phyloP scores from a whole-genome alignment of 2,113 vertebrate genomes.

The Kryptolebias marmoratus region DNA sequence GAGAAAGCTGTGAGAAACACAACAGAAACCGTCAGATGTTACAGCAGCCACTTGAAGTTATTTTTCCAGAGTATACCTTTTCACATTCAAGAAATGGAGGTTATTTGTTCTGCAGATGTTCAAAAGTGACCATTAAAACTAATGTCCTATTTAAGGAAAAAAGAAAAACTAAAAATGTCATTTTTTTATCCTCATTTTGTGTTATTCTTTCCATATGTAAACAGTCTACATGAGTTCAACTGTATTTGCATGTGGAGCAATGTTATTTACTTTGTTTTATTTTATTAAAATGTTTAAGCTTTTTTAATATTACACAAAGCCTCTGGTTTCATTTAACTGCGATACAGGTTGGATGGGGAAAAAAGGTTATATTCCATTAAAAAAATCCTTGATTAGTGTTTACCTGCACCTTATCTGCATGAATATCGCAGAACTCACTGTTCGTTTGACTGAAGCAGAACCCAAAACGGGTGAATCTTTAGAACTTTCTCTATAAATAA shows the following conservation, averaged over 20 bases:
- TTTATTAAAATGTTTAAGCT: constrained; percentile 67
- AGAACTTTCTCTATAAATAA: no score
- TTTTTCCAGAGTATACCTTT: constrained; percentile 4
- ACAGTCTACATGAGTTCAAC: constrained; percentile 12
- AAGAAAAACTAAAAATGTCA: background rate
- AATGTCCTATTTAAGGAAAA: constrained; percentile 12
- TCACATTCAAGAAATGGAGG: constrained; percentile 17
- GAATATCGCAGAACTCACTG: no score
- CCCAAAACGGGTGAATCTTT: no score
- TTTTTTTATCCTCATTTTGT: background rate
- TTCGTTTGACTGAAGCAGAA: no score
- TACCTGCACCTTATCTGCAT: no score
- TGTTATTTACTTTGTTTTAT: constrained; percentile 48
- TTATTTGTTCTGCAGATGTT: constrained; percentile 10
- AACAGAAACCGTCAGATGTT: background rate
- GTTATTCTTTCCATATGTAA: constrained; percentile 26
- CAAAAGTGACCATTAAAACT: constrained; percentile 3
- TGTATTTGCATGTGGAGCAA: constrained; percentile 46
- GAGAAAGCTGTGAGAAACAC: background rate
- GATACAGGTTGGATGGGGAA: no score
- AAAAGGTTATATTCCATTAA: no score
- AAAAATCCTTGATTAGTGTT: no score
- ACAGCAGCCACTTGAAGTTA: background rate
- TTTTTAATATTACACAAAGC: background rate
- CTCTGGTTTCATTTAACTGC: background rate